Evolutionary conservation across 2,888 invertebrate species (phyloP).

Genomic region (Melangyna quadrimaculata): DNA sequence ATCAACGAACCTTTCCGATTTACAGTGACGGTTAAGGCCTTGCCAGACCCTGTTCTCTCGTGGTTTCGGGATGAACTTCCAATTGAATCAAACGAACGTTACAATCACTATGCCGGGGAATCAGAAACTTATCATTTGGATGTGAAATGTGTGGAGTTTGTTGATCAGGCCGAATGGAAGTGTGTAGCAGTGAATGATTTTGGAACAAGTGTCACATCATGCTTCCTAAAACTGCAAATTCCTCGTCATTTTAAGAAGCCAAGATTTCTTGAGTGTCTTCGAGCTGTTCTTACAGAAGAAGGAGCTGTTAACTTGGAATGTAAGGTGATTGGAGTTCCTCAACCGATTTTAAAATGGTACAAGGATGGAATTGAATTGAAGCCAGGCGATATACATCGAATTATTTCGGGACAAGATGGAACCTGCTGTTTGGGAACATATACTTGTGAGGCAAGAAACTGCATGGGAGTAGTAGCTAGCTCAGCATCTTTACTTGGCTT

Average conservation of each 20-base stretch:
- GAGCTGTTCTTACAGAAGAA: constrained; percentile 92
- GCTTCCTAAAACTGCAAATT: constrained; percentile 91
- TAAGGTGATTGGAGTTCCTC: constrained; percentile 95
- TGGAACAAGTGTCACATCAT: constrained; percentile 93
- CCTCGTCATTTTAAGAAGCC: constrained; percentile 95
- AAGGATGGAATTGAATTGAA: constrained; percentile 94
- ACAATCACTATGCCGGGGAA: constrained; percentile 86
- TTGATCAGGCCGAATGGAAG: constrained; percentile 96
- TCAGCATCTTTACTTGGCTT: constrained; percentile 94
- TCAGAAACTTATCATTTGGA: constrained; percentile 88
- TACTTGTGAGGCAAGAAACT: constrained; percentile 94
- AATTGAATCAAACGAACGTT: constrained; percentile 86
- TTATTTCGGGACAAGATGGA: constrained; percentile 94
- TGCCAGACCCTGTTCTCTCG: constrained; percentile 89
- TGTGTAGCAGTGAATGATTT: constrained; percentile 94
- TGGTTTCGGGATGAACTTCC: constrained; percentile 95
- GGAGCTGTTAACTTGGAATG: constrained; percentile 95
- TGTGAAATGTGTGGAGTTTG: constrained; percentile 88
- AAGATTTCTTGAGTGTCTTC: constrained; percentile 90
- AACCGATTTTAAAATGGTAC: constrained; percentile 94
- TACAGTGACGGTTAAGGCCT: constrained; percentile 90
- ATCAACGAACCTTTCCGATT: constrained; percentile 92
- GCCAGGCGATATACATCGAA: constrained; percentile 94
- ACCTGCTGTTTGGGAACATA: constrained; percentile 95
- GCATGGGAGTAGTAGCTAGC: constrained; percentile 94